Conservation (phyloP, 2,888 invertebrate species). For the Panorpa germanica region DNA sequence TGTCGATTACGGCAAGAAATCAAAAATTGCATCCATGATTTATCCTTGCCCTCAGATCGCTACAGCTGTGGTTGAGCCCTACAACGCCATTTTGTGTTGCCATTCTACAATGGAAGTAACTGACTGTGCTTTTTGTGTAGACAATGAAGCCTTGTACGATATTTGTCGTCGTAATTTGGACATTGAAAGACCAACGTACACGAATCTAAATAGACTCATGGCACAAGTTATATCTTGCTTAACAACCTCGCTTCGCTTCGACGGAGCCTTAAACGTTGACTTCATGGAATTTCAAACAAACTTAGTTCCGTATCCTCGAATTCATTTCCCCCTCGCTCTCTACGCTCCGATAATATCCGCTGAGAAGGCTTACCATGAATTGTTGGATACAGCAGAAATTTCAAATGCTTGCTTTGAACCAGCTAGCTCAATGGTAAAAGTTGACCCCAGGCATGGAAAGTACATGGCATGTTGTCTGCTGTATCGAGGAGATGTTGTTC, state of each 20-base stretch:
- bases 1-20: slow-evolving; percentile 67
- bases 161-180: slow-evolving; percentile 57
- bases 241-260: slow-evolving; percentile 50
- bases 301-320: slow-evolving; percentile 69
- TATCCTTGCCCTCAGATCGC: slow-evolving; percentile 71
- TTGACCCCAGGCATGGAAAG: slow-evolving; percentile 46
- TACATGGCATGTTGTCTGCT: slow-evolving; percentile 60
- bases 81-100: slow-evolving; percentile 50
- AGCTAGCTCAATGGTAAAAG: slow-evolving; percentile 59
- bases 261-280: slow-evolving; percentile 42
- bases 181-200: slow-evolving; percentile 64
- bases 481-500: slow-evolving; percentile 46
- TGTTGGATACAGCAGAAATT: slow-evolving; percentile 42
- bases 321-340: slow-evolving; percentile 68
- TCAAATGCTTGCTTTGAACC: slow-evolving; percentile 71
- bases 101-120: slow-evolving; percentile 48
- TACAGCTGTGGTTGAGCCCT: slow-evolving; percentile 58
- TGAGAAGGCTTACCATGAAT: slow-evolving; percentile 40
- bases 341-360: slow-evolving; percentile 51
- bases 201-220: slow-evolving; percentile 65
- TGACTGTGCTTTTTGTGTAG: slow-evolving; percentile 53
- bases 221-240: slow-evolving; percentile 52
- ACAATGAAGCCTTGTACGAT: slow-evolving; percentile 58
- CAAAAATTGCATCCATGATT: slow-evolving; percentile 63
- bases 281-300: slow-evolving; percentile 65